These are phyloP conservation scores for Gopherus flavomarginatus DNA, from an alignment of 2,113 vertebrate genomes.

Conservation along the genomic window DNA sequence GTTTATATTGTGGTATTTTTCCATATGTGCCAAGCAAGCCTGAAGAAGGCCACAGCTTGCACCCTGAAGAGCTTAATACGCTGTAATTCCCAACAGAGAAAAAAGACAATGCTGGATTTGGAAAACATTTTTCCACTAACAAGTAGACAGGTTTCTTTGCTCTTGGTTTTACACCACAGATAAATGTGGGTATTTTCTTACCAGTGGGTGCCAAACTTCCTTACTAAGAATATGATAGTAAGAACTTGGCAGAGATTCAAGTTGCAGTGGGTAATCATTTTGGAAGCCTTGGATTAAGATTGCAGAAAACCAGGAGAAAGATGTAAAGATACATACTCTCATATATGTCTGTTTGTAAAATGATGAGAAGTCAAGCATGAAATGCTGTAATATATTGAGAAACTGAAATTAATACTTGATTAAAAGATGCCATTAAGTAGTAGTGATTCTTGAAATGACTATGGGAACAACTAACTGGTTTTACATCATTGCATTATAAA, in stretches of 20 bases:
- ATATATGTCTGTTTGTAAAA: background rate
- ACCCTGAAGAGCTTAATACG: background rate
- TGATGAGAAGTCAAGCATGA: background rate
- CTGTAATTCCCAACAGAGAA: background rate
- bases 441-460: background rate
- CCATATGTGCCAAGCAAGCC: background rate
- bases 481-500: background rate
- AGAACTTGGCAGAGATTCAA: background rate
- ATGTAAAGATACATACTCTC: background rate
- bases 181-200: background rate
- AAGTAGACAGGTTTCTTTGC: background rate
- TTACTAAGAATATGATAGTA: background rate
- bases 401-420: background rate
- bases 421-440: background rate
- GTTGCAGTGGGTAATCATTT: background rate
- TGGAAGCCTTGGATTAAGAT: background rate
- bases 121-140: background rate
- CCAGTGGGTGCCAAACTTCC: background rate
- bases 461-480: background rate
- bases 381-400: background rate
- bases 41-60: background rate
- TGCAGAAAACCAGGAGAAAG: background rate
- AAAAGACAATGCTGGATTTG: background rate
- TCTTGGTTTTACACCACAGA: background rate
- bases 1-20: background rate